Conservation (phyloP, 2,797 vertebrate species). For the Chaunax sp. region DNA sequence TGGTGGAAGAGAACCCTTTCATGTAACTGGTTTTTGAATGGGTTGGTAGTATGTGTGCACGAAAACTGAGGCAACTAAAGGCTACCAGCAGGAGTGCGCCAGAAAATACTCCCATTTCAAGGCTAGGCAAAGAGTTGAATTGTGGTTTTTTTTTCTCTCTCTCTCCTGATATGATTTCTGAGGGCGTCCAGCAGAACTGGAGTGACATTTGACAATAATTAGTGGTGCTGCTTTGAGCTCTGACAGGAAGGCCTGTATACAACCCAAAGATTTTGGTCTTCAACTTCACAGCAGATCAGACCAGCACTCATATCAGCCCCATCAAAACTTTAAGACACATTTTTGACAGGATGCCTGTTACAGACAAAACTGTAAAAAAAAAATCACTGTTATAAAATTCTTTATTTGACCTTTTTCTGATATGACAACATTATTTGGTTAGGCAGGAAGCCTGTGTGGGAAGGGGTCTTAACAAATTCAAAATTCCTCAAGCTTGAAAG, state of each 20-base stretch:
- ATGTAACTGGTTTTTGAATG: conserved; percentile 74
- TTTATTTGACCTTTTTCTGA: too few relatives aligned
- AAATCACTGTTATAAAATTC: too few relatives aligned
- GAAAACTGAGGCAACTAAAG: conserved; percentile 76
- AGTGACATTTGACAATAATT: conserved; percentile 83
- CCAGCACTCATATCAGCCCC: conserved; percentile 52
- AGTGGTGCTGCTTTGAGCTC: conserved; percentile 68
- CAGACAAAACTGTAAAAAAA: too few relatives aligned
- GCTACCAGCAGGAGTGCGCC: conserved; percentile 69
- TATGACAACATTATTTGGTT: too few relatives aligned
- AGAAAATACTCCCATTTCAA: conserved; percentile 64
- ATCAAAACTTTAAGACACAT: too few relatives aligned
- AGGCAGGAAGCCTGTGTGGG: too few relatives aligned
- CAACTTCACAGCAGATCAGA: conserved; percentile 59
- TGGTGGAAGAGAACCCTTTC: conserved; percentile 76
- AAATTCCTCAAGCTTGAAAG: too few relatives aligned
- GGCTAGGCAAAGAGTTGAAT: conserved; percentile 64
- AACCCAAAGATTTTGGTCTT: conserved; percentile 59
- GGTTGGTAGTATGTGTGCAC: conserved; percentile 59
- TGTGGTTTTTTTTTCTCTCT: conserved; percentile 36
- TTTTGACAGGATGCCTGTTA: too few relatives aligned
- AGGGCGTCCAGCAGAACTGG: conserved; percentile 63
- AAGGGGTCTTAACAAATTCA: too few relatives aligned
- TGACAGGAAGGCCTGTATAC: conserved; percentile 67
- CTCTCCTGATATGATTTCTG: conserved; percentile 49